Conservation (phyloP, 2,888 invertebrate species). For the Diadegma fenestrale region DNA sequence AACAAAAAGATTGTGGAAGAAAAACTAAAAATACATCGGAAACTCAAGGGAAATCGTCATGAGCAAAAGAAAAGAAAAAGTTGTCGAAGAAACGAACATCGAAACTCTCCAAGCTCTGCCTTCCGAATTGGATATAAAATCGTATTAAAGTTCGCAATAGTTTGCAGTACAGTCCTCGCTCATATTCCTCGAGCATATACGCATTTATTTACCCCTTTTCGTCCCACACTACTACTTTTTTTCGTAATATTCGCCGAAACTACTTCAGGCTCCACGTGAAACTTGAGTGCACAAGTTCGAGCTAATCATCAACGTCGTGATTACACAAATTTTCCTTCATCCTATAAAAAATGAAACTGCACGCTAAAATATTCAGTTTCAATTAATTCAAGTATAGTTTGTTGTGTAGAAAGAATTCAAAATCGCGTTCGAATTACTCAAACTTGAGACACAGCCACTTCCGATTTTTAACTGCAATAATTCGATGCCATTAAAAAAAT, state of each 20-base stretch:
- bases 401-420: too few relatives aligned
- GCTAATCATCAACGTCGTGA: background rate
- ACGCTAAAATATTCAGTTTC: background rate
- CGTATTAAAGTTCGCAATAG: slow-evolving; percentile 41
- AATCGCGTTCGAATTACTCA: too few relatives aligned
- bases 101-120: background rate
- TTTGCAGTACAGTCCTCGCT: slow-evolving; percentile 20
- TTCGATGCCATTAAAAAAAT: too few relatives aligned
- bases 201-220: slow-evolving; percentile 28
- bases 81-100: slow-evolving; percentile 29
- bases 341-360: background rate
- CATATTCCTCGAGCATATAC: slow-evolving; percentile 39
- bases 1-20: background rate
- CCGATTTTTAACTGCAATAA: too few relatives aligned
- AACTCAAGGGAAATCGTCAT: slow-evolving; percentile 41
- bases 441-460: too few relatives aligned
- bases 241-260: slow-evolving; percentile 45
- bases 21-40: background rate
- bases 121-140: background rate
- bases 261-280: slow-evolving; percentile 21
- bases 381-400: background rate
- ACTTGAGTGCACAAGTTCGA: background rate
- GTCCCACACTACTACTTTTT: background rate
- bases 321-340: background rate
- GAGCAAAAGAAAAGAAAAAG: slow-evolving; percentile 17